Conservation (phyloP, 1,140 invertebrate species). For the Eciton burchellii region DNA sequence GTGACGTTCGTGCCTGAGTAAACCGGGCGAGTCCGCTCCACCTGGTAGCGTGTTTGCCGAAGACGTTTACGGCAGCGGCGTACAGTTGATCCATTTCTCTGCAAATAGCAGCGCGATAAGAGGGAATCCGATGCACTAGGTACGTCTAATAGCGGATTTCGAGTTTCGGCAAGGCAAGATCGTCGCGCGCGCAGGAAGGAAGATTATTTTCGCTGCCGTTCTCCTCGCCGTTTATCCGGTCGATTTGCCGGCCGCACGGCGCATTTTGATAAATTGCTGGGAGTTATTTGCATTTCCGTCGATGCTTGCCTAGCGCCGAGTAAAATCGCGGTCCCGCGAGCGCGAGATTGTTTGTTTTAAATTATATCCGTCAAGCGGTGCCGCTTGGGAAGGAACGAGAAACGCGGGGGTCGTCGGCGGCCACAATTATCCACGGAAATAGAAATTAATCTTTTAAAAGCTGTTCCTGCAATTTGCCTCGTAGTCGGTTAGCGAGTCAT, state of each 20-base stretch:
- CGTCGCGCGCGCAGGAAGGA: not conserved
- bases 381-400: conserved; percentile 1
- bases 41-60: conserved; percentile 61
- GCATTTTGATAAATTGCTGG: conserved; percentile 46
- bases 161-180: conserved; percentile 49
- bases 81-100: conserved; percentile 71
- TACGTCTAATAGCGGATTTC: conserved; percentile 70
- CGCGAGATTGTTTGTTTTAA: conserved; percentile 30
- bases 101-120: conserved; percentile 70
- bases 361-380: conserved; percentile 44
- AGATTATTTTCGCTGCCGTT: conserved; percentile 62
- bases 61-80: conserved; percentile 68
- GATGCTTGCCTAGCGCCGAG: conserved; percentile 14
- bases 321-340: conserved; percentile 31
- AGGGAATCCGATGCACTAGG: conserved; percentile 53
- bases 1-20: conserved; percentile 63
- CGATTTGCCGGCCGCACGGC: conserved; percentile 20
- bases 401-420: conserved; percentile 8
- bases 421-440: conserved; percentile 42
- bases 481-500: conserved; percentile 15
- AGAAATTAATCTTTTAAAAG: conserved; percentile 43
- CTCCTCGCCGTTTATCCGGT: conserved; percentile 9
- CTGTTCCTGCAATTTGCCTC: conserved; percentile 16
- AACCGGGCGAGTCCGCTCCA: conserved; percentile 49
- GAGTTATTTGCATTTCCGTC: conserved; percentile 47